Conservation (phyloP, 2,113 vertebrate species). For the Hoplias malabaricus region DNA sequence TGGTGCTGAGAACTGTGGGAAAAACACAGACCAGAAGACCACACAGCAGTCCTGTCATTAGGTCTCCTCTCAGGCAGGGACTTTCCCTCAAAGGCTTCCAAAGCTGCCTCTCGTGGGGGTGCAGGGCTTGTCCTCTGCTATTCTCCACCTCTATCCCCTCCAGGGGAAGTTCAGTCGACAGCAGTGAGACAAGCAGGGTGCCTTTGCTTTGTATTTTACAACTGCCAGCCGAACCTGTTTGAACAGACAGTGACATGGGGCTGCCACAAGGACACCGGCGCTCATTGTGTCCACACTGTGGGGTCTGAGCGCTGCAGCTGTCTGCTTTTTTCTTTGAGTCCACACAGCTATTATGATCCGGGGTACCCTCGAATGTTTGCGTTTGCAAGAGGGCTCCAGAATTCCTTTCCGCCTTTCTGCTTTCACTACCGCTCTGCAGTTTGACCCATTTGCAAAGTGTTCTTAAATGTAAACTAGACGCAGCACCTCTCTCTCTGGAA, state of each 20-base stretch:
- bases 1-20: slow-evolving; percentile 69
- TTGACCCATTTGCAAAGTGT: background rate
- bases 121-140: slow-evolving; percentile 1
- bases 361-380: slow-evolving; percentile 3
- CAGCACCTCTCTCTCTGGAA: background rate
- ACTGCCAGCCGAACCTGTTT: slow-evolving; percentile 40
- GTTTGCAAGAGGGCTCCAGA: background rate
- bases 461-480: background rate
- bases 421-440: background rate
- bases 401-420: background rate
- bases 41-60: slow-evolving; percentile 61
- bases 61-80: slow-evolving; percentile 56
- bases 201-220: slow-evolving; percentile 43
- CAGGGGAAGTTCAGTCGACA: background rate
- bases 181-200: slow-evolving; percentile 31
- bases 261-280: slow-evolving; percentile 47
- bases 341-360: slow-evolving; percentile 41
- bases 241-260: slow-evolving; percentile 40
- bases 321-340: slow-evolving; percentile 59
- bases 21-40: slow-evolving; percentile 60
- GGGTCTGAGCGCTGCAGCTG: slow-evolving; percentile 56
- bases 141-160: background rate
- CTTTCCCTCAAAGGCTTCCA: slow-evolving; percentile 44
- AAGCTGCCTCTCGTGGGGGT: slow-evolving; percentile 25
- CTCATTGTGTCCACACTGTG: slow-evolving; percentile 44